phyloP scores from a whole-genome alignment of 2,113 vertebrate species.

The Vanacampus margaritifer region DNA sequence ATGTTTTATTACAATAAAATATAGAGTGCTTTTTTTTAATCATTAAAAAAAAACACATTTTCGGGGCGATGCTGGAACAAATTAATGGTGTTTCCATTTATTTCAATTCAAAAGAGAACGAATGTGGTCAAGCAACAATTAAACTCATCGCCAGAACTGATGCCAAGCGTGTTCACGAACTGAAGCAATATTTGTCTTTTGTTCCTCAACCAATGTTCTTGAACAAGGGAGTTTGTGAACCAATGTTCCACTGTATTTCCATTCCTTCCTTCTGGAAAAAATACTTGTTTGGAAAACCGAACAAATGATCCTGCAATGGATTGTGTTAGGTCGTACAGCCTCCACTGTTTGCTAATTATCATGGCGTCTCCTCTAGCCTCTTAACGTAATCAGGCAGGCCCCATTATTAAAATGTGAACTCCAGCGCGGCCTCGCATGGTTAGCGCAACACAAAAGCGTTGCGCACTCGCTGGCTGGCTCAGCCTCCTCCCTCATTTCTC shows the following conservation, averaged over 20 bases:
- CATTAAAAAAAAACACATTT: too few relatives aligned
- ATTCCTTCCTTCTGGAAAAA: not conserved
- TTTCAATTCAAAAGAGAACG: too few relatives aligned
- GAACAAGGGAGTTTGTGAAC: too few relatives aligned
- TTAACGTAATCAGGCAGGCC: not conserved
- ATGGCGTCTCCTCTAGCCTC: not conserved
- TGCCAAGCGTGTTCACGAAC: too few relatives aligned
- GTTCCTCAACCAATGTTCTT: too few relatives aligned
- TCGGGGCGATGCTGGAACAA: too few relatives aligned
- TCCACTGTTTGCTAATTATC: not conserved
- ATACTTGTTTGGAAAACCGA: not conserved
- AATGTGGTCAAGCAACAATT: too few relatives aligned
- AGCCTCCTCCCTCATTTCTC: not conserved
- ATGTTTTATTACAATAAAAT: too few relatives aligned
- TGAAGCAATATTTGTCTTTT: too few relatives aligned
- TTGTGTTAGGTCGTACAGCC: not conserved
- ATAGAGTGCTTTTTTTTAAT: too few relatives aligned
- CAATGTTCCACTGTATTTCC: not conserved
- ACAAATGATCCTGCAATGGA: not conserved
- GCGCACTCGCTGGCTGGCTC: not conserved
- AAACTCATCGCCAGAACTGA: too few relatives aligned
- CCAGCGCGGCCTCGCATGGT: not conserved
- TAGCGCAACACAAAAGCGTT: not conserved
- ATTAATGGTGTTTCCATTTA: too few relatives aligned
- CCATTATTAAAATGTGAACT: not conserved